phyloP scores from a whole-genome alignment of 2,888 invertebrate genomes.

The Caenorhabditis zanzibari region DNA sequence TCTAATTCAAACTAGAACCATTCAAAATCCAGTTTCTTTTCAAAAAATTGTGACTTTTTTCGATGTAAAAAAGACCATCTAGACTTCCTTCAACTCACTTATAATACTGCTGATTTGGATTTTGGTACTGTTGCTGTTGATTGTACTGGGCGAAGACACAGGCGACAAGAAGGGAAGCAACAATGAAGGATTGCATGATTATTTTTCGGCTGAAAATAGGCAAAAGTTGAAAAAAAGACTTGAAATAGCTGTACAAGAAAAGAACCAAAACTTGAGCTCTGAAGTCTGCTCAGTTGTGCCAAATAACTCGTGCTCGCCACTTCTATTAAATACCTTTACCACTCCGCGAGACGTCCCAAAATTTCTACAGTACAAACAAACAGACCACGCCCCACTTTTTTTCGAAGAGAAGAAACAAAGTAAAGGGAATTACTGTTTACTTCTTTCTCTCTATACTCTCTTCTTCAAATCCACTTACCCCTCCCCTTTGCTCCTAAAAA shows the following conservation, averaged over 20 bases:
- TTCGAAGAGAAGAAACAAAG: background rate
- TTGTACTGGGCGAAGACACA: slow-evolving; percentile 57
- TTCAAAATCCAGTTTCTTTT: too few relatives aligned
- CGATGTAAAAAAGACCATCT: too few relatives aligned
- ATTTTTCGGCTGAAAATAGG: background rate
- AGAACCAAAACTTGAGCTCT: slow-evolving; percentile 28
- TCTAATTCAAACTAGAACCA: too few relatives aligned
- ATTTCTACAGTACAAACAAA: slow-evolving; percentile 26
- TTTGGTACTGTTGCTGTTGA: slow-evolving; percentile 47
- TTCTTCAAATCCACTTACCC: slow-evolving; percentile 48
- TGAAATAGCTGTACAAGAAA: background rate
- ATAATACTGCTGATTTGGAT: slow-evolving; percentile 52
- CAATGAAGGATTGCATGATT: slow-evolving; percentile 54
- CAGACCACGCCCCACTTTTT: slow-evolving; percentile 36
- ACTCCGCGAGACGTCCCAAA: background rate
- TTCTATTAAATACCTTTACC: slow-evolving; percentile 17
- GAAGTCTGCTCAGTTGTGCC: background rate
- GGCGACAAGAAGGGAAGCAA: slow-evolving; percentile 46
- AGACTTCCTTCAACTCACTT: slow-evolving; percentile 21
- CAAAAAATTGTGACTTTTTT: too few relatives aligned
- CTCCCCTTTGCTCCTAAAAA: slow-evolving; percentile 9
- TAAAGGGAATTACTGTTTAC: slow-evolving; percentile 50
- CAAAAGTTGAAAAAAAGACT: background rate
- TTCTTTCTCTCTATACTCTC: slow-evolving; percentile 1
- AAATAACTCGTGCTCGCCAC: background rate